Evolutionary conservation across 2,797 vertebrate species (phyloP), one percentile per base, ranked within the genome.

Genomic region (Chaetophractus vellerosus): DNA sequence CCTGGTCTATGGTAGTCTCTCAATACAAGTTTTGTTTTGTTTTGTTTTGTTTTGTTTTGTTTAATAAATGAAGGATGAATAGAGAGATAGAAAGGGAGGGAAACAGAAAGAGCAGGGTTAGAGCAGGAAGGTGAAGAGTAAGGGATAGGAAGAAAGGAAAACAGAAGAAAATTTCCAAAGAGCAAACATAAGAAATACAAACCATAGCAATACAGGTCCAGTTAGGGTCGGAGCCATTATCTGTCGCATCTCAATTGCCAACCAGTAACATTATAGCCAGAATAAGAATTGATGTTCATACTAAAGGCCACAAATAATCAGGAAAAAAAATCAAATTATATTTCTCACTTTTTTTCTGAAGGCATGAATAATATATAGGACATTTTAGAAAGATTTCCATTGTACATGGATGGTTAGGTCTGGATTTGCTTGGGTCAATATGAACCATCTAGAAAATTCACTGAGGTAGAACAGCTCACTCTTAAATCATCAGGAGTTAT

Each of bases 391-490:
- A 19, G 19, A 76, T 23, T 79, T 95, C 57, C 75, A 36, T 75
- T 28, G 28, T 38, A 50, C 86, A 36, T 63, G 63, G 55, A 36
- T 63, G 63, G 55, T 72, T 64, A 71, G 31, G 74, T 74, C 74
- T 89, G 33, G 31, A 45, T 89, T 93, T 87, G 41, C n/a, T 33
- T 55, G 36, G 4, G 26, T 86, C 84, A 36, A 61, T 48, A 71
- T 5, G 66, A 93, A n/a, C 24, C 87, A 52, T 11, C 38, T 24
- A 91, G 57, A 93, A 93, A 89, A 69, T 83, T 55, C 38, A 24
- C 78, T 91, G 88, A 92, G 69, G 38, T 50, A 38, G 21, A 87
- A 12, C 16, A 79, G 28, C 16, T 93, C 41, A 80, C 84, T 87
- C n/a, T 23, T 31, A 59, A 79, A 83, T 24, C 23, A 3, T 26